These are phyloP conservation scores for Monarcha castaneiventris DNA, from an alignment of 2,113 vertebrate species.

Conservation along the genomic window DNA sequence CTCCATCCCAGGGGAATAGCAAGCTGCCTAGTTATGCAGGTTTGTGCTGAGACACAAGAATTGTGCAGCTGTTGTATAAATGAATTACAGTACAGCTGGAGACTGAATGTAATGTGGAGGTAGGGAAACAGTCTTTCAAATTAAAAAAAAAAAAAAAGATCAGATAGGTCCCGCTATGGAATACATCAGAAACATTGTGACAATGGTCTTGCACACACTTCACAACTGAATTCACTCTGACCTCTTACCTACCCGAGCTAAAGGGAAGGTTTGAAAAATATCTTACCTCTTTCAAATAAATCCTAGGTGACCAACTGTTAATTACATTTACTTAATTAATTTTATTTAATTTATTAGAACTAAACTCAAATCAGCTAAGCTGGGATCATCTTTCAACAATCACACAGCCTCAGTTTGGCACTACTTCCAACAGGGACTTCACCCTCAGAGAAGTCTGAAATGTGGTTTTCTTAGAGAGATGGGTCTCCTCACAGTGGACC, in stretches of 20 bases:
- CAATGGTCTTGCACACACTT: background rate
- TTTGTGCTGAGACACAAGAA: constrained; percentile 3
- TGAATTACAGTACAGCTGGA: background rate
- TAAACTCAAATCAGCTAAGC: background rate
- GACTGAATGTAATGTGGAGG: background rate
- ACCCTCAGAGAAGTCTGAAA: background rate
- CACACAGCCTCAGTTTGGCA: accelerated
- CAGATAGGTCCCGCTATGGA: background rate
- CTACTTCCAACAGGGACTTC: background rate
- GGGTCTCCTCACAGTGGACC: background rate
- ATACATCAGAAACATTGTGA: background rate
- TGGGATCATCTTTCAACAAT: background rate
- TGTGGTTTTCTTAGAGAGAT: background rate
- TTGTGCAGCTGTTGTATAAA: background rate
- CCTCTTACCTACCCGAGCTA: background rate
- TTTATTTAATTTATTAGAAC: background rate
- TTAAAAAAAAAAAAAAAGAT: background rate
- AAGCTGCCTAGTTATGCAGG: background rate
- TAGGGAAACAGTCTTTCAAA: background rate
- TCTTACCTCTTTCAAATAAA: background rate
- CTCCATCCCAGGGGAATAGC: background rate
- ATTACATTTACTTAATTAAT: background rate
- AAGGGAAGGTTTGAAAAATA: background rate
- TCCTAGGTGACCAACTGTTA: background rate
- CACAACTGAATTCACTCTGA: background rate